Evolutionary conservation across 2,797 vertebrate genomes (phyloP), one percentile per base, ranked within the genome.

Genomic region (Sparidentex hasta): DNA sequence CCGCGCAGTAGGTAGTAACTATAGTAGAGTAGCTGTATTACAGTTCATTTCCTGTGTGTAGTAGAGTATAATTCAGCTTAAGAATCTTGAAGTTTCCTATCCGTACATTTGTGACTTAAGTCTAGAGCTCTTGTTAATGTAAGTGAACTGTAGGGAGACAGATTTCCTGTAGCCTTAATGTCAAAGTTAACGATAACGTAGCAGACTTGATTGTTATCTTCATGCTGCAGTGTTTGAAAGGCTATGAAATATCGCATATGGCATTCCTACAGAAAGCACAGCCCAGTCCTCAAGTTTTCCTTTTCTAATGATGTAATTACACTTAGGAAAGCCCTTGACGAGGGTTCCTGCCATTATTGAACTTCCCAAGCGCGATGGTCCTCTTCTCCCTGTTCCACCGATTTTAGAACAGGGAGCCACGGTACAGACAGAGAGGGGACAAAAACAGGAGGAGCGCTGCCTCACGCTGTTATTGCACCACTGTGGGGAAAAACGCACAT

Each of bases 401-500:
- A 41, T 64, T 71, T 33, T 44, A 9, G 70, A 79, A 68, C 77
- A 56, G 68, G 38, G 63, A 86, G 76, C 86, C 51, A 57, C 74
- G 81, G 72, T 44, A 54, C 69, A 80, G 78, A 86, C 74, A 76
- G 81, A 83, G 52, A 81, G 81, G 78, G 89, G 91, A 91, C 87
- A 78, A 91, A 93, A 93, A 92, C 87, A 92, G 92, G 92, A 93
- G 93, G 91, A 92, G 93, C 71, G 9, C 80, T 33, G 56, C 86
- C 38, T 85, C 62, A 14, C 54, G 38, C 90, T 94, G 93, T 95
- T 94, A 93, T 95, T 95, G 92, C 93, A 90, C 93, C 91, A 91
- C 90, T 90, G 91, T 85, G 87, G 90, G 90, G 91, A 92, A 94
- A 94, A 94, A 93, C 73, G 71, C 93, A 94, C 94, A 96, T 96